Percentiles rank a stretch among this genome's conserved stretches.
phyloP scores from a whole-genome alignment of 2,797 vertebrate genomes.

The Urosaurus nigricauda region DNA sequence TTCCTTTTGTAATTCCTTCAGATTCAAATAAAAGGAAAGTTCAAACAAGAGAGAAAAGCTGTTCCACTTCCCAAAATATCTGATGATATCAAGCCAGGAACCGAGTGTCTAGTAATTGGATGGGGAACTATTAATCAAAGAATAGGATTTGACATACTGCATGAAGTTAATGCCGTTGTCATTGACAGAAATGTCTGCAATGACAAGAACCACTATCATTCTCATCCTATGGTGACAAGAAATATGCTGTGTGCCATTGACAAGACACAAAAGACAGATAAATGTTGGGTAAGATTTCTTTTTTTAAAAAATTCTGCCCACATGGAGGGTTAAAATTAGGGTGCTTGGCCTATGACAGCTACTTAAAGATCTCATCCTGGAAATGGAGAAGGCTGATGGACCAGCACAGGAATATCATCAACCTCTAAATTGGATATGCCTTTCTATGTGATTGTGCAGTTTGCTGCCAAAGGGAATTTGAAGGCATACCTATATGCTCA shows the following conservation, averaged over 20 bases:
- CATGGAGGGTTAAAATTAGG: not conserved
- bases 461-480: slow-evolving; percentile 94
- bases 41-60: slow-evolving; percentile 40
- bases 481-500: slow-evolving; percentile 95
- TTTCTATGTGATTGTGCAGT: slow-evolving; percentile 96
- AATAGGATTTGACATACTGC: not conserved
- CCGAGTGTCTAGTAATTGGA: slow-evolving; percentile 59
- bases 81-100: slow-evolving; percentile 52
- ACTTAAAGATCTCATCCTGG: no score
- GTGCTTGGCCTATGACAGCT: no score
- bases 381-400: no score
- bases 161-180: slow-evolving; percentile 66
- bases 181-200: slow-evolving; percentile 70
- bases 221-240: slow-evolving; percentile 48
- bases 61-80: slow-evolving; percentile 43
- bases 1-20: slow-evolving; percentile 55
- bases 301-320: not conserved
- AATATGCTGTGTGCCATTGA: slow-evolving; percentile 72
- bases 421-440: slow-evolving; percentile 65
- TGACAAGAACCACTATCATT: slow-evolving; percentile 58
- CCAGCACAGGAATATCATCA: no score
- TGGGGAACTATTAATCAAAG: slow-evolving; percentile 50
- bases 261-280: slow-evolving; percentile 50
- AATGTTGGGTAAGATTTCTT: slow-evolving; percentile 66
- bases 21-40: slow-evolving; percentile 42